Percentiles rank a stretch among this genome's conserved stretches.
Conservation (phyloP, 2,797 vertebrate species). For the Malurus leucopterus region DNA sequence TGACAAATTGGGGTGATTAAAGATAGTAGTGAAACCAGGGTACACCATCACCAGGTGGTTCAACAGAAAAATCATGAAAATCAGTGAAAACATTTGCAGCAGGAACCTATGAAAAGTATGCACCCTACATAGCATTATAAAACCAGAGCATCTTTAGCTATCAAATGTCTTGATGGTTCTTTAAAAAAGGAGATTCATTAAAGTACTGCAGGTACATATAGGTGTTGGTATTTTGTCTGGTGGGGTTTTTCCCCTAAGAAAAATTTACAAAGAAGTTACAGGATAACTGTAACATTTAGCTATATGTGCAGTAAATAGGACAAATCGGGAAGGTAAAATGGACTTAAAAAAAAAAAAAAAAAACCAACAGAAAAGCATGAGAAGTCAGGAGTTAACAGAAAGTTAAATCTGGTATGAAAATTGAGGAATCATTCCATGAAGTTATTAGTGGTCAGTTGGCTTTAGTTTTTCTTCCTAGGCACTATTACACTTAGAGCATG, state of each 20-base stretch:
- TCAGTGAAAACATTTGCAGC: background rate
- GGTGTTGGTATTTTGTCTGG: rapidly evolving
- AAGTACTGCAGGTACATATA: background rate
- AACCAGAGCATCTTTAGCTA: background rate
- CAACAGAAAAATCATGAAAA: background rate
- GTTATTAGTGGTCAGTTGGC: background rate
- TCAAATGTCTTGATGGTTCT: background rate
- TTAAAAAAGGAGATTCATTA: background rate
- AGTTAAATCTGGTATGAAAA: background rate
- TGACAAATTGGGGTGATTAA: background rate
- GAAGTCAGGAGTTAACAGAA: background rate
- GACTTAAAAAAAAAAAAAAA: background rate
- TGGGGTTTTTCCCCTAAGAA: rapidly evolving
- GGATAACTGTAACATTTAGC: background rate
- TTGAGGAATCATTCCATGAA: background rate
- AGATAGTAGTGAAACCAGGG: background rate
- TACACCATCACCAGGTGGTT: background rate
- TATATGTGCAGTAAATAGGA: background rate
- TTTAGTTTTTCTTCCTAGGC: background rate
- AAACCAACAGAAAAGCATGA: background rate
- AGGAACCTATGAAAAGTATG: background rate
- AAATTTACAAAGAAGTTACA: background rate
- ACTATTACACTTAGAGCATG: background rate
- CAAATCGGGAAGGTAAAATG: background rate
- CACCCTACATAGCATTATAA: background rate